Base-by-base conservation (phyloP, 2,888 invertebrate species). In the Theretra japonica region DNA sequence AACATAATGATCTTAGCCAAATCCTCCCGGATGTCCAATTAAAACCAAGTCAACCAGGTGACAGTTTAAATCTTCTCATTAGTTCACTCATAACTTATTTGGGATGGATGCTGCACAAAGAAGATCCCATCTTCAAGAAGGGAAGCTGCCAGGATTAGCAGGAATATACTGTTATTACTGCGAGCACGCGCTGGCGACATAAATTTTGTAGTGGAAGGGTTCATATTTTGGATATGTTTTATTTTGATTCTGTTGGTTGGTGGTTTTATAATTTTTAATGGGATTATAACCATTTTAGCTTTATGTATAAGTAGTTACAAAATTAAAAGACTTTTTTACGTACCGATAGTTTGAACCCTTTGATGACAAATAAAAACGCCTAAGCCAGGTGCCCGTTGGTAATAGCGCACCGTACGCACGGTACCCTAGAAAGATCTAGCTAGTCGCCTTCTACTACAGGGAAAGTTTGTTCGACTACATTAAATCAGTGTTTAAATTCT, bases 81-180 rank as follows among this genome's bases (percentile, higher is more conserved):
- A 41, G 6, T 8, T 33, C 15, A 48, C 5, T 23, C 23, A 65
- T 65, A 65, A 65, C 17, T 65, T 23, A 65, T 6, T 17, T 17
- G 41, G 48, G 62, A 7, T 21, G 23, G 5, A 21, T 53, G 19
- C 50, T 50, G 53, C 5, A n/a, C 7, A 5, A 53, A 17, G 19
- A n/a, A 41, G 33, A 1, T 23, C 23, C 23, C 23, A 65, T 8
- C 41, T 48, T 23, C 23, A 15, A 62, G 23, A 17, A 17, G 41
- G 19, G 65, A 21, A 23, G 41, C 11, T 65, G 2, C 23, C 48
- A 23, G 65, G 65, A 65, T 65, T 65, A 65, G 41, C 65, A n/a
- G 17, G 65, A 21, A 65, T 23, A 48, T 65, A 65, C 17, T 48
- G 65, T 65, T 65, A 65, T 65, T 65, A 7, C 65, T 48, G 2